Evolutionary conservation across 2,888 invertebrate species (phyloP).

Genomic region (Hetaerina titia): DNA sequence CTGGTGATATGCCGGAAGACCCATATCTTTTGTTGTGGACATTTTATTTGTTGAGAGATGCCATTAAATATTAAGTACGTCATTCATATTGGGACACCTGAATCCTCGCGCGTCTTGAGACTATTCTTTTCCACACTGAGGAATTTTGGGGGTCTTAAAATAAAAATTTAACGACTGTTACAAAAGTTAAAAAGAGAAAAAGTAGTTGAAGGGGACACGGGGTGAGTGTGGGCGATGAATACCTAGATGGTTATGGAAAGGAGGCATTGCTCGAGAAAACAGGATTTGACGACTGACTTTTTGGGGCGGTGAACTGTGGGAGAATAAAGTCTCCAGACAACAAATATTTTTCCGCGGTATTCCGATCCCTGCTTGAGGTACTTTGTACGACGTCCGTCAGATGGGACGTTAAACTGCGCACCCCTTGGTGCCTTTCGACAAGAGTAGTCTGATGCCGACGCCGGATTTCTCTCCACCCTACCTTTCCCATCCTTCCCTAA

Average conservation of each 20-base stretch:
- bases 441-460: too few relatives aligned
- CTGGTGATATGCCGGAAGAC: too few relatives aligned
- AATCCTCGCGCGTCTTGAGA: background rate
- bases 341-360: too few relatives aligned
- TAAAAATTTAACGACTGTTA: background rate
- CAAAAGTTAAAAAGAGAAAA: background rate
- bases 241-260: background rate
- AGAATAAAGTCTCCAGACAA: too few relatives aligned
- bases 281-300: too few relatives aligned
- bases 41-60: background rate
- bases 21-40: background rate
- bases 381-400: too few relatives aligned
- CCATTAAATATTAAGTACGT: background rate
- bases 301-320: too few relatives aligned
- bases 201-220: background rate
- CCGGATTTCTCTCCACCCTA: too few relatives aligned
- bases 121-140: background rate
- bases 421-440: too few relatives aligned
- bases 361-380: too few relatives aligned
- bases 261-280: background rate
- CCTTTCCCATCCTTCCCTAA: too few relatives aligned
- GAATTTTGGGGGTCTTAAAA: background rate
- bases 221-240: background rate
- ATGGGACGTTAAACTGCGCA: too few relatives aligned
- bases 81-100: background rate